Conservation (phyloP, 2,113 vertebrate species). For the Cebus imitator region DNA sequence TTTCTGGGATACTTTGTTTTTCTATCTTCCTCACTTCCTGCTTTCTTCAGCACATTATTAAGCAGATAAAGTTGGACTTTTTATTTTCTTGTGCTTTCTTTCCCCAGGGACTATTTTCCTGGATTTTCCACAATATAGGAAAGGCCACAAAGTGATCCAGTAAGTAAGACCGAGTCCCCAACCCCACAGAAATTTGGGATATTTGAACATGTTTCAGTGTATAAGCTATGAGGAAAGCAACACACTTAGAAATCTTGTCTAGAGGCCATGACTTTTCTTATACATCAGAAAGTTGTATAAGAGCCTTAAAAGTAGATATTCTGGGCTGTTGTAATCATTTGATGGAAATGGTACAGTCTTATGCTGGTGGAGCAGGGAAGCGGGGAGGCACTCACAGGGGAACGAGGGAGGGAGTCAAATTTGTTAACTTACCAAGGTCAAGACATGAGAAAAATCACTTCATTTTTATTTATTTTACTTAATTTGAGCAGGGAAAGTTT, state of each 20-base stretch:
- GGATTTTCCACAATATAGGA: background rate
- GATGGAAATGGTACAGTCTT: background rate
- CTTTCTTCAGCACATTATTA: background rate
- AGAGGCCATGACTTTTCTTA: background rate
- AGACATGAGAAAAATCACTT: background rate
- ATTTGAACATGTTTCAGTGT: background rate
- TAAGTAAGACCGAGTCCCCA: background rate
- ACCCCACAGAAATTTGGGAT: background rate
- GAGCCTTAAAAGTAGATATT: background rate
- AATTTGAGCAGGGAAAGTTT: background rate
- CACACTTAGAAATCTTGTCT: background rate
- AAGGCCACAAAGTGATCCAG: background rate
- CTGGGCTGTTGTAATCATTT: background rate
- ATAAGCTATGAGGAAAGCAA: background rate
- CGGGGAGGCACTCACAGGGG: too few relatives aligned
- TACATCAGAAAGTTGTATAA: background rate
- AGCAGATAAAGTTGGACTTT: background rate
- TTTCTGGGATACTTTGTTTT: background rate
- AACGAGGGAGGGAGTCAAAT: background rate
- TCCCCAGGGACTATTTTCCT: background rate
- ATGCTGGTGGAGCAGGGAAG: background rate
- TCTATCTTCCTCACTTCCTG: background rate
- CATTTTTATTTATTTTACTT: conserved; percentile 6
- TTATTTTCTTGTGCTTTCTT: conserved; percentile 27
- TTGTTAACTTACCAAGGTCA: conserved; percentile 3